Evolutionary conservation across 1,140 invertebrate genomes (phyloP).

Genomic region (Galleria mellonella): DNA sequence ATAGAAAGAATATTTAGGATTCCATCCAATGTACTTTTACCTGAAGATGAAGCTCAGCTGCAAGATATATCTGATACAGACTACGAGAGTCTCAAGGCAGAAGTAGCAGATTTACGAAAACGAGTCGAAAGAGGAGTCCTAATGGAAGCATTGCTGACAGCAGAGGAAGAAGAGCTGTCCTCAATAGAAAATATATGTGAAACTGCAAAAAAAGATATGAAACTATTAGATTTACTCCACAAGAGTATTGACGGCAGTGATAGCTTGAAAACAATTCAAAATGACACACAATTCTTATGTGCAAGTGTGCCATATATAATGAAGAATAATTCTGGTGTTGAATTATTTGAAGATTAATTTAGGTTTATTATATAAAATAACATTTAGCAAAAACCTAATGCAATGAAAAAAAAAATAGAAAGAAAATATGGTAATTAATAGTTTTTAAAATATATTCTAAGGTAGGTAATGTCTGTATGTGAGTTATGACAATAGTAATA

Average conservation of each 20-base stretch:
- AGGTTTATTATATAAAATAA: neutral
- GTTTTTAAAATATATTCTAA: no score
- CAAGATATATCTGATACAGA: conserved; percentile 47
- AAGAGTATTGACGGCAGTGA: conserved; percentile 35
- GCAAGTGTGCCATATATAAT: conserved; percentile 43
- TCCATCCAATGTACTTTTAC: conserved; percentile 51
- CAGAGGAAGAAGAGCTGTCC: conserved; percentile 53
- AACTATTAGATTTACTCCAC: conserved; percentile 44
- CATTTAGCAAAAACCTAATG: no score
- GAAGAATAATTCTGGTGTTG: conserved; percentile 13
- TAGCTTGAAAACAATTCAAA: conserved; percentile 34
- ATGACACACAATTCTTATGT: conserved; percentile 43
- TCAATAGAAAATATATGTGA: conserved; percentile 52
- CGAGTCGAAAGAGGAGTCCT: conserved; percentile 50
- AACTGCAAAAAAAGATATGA: conserved; percentile 57
- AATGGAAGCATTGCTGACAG: conserved; percentile 54
- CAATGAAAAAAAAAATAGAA: no score
- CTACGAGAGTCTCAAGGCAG: conserved; percentile 43
- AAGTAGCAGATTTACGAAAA: conserved; percentile 40
- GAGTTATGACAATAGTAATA: no score
- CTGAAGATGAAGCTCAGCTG: conserved; percentile 51
- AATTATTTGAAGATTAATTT: conserved; percentile 18
- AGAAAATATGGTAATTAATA: no score
- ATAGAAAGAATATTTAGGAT: conserved; percentile 50
- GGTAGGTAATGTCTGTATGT: no score